Base-by-base conservation (phyloP, 2,797 vertebrate genomes). In the Melanotaenia trifasciata region DNA sequence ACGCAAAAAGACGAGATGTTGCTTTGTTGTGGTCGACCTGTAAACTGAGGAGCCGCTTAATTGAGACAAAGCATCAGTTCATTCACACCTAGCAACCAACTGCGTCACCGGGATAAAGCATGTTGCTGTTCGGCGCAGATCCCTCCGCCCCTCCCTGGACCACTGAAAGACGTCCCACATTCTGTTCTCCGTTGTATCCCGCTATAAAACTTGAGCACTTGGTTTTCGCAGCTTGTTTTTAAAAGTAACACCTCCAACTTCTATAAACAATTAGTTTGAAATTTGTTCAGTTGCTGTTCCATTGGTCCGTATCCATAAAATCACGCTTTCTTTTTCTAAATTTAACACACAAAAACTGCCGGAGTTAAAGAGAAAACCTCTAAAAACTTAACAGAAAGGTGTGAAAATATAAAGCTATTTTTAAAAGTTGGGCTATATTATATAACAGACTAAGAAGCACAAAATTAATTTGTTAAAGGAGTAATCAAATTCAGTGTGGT, bases 11-110 rank as follows among this genome's bases (percentile, higher is more conserved):
- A 67, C 60, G 74, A 84, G 91, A 76, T 93, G 94, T 76, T 91
- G 90, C 93, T 93, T 94, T 92, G 94, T 94, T 94, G 94, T 93
- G 93, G 84, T 92, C 92, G 89, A 93, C 84, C 90, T 93, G 94
- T 93, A 89, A 92, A 94, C 89, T 95, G 94, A 91, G 89, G 88
- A 73, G 85, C 87, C 43, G 88, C 81, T 83, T 88, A 78, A 87
- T 92, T 92, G 91, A 84, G 94, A 88, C 90, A 84, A 92, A 86
- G 93, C 94, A 81, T 94, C 93, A 92, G 88, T 90, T 87, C 93
- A 91, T 90, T 93, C 94, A 94, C 94, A 94, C 95, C 94, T 94
- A 96, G 95, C 95, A 96, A 95, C 95, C 93, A 67, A 89, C 86
- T 91, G 91, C 95, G 94, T 95, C 94, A 95, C 81, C 80, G 26